Conservation (phyloP, 2,797 vertebrate species). For the Fistularia commersonii region DNA sequence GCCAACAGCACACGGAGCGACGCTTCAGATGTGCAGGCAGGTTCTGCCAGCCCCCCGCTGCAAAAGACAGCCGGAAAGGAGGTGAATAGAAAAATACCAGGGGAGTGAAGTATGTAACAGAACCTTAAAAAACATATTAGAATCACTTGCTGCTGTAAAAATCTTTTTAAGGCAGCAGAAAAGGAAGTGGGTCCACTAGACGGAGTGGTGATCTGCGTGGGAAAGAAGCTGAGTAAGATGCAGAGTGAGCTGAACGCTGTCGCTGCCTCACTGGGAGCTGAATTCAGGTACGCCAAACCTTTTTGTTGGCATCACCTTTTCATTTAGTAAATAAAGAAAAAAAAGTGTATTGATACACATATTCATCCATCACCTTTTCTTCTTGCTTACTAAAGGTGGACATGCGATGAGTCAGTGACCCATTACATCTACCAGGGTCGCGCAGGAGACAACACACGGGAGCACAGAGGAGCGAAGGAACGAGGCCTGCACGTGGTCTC, state of each 20-base stretch:
- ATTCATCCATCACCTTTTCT: neutral
- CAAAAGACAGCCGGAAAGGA: conserved; percentile 48
- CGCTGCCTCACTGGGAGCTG: conserved; percentile 91
- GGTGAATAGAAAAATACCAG: conserved; percentile 58
- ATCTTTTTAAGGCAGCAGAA: conserved; percentile 25
- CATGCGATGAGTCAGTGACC: conserved; percentile 92
- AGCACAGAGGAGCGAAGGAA: conserved; percentile 92
- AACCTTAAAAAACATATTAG: too few species aligned
- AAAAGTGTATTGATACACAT: neutral
- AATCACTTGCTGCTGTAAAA: too few species aligned
- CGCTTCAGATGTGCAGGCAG: conserved; percentile 62
- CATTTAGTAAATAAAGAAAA: neutral
- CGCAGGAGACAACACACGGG: conserved; percentile 87
- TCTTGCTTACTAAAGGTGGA: conserved; percentile 76
- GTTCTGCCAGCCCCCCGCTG: conserved; percentile 84
- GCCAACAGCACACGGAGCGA: conserved; percentile 81
- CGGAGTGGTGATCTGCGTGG: conserved; percentile 86
- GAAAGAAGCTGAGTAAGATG: conserved; percentile 91
- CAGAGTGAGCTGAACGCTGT: conserved; percentile 88
- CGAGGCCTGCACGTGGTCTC: conserved; percentile 88
- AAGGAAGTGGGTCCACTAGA: conserved; percentile 74
- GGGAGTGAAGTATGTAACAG: too few species aligned
- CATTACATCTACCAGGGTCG: conserved; percentile 96
- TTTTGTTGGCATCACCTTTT: neutral
- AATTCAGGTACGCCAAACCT: conserved; percentile 86